Evolutionary conservation across 2,888 invertebrate genomes (phyloP).

Genomic region (Cacoxenus indagator): DNA sequence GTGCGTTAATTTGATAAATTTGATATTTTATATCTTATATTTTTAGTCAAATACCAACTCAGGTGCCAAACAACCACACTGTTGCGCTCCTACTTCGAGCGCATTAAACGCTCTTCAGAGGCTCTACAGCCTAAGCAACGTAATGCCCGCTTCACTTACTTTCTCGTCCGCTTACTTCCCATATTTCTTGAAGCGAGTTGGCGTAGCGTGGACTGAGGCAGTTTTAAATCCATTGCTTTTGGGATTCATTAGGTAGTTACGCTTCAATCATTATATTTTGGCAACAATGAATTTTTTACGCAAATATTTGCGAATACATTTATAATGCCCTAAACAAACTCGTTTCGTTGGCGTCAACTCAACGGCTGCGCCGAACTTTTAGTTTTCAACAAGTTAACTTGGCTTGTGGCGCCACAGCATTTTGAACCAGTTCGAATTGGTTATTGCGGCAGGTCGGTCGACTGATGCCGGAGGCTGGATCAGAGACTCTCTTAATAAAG

Average conservation of each 20-base stretch:
- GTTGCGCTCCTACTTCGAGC: too few relatives aligned
- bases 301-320: neutral
- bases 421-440: slow-evolving; percentile 62
- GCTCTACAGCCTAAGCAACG: too few relatives aligned
- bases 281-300: neutral
- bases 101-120: too few relatives aligned
- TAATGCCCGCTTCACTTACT: too few relatives aligned
- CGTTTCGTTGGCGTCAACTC: neutral
- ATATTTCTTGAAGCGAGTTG: too few relatives aligned
- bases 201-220: neutral
- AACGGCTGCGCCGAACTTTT: neutral
- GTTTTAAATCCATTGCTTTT: neutral
- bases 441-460: slow-evolving; percentile 68
- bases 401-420: neutral
- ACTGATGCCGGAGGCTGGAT: slow-evolving; percentile 9
- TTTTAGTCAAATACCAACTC: neutral
- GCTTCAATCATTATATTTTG: neutral
- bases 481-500: neutral
- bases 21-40: neutral
- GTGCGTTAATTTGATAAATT: neutral
- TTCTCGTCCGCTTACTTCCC: too few relatives aligned
- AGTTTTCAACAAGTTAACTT: slow-evolving; percentile 10
- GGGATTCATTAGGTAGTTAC: neutral
- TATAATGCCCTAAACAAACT: neutral
- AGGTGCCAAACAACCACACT: slow-evolving; percentile 5